Conservation (phyloP, 64 coral and sea anemone genomes). For the Actinia tenebrosa region DNA sequence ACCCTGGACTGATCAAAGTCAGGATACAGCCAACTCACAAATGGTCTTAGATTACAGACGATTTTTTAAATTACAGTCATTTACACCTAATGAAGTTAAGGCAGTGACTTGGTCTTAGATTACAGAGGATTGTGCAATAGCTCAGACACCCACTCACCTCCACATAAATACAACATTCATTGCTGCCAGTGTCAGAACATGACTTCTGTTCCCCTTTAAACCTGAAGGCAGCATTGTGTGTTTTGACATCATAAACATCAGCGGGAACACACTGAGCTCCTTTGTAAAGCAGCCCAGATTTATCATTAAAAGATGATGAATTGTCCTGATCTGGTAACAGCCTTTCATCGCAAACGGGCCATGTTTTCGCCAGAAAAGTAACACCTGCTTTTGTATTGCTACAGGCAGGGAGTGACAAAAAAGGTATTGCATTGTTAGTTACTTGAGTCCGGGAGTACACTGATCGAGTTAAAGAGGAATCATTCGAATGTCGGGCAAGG, state of each 20-base stretch:
- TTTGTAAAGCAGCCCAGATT: background rate
- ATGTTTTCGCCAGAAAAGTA: background rate
- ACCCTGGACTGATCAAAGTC: too few species aligned
- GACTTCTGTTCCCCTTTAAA: too few species aligned
- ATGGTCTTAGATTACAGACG: too few species aligned
- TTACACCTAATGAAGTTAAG: too few species aligned
- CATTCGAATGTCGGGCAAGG: background rate
- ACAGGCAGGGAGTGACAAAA: background rate
- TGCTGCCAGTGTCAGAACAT: slow-evolving; percentile 28
- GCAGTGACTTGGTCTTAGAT: too few species aligned
- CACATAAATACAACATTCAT: slow-evolving; percentile 63
- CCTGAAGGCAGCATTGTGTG: too few species aligned
- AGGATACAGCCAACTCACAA: too few species aligned
- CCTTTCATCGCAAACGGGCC: background rate
- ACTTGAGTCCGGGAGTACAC: background rate
- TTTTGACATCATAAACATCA: too few species aligned
- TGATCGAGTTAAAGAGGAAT: background rate
- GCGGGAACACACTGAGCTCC: too few species aligned
- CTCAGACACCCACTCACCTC: slow-evolving; percentile 32
- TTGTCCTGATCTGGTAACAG: background rate
- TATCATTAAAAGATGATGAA: background rate
- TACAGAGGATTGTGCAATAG: too few species aligned
- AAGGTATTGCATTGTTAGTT: background rate
- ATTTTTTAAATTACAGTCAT: too few species aligned
- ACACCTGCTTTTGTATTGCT: background rate